Conservation (phyloP, 2,888 invertebrate genomes). For the Tiphia femorata region DNA sequence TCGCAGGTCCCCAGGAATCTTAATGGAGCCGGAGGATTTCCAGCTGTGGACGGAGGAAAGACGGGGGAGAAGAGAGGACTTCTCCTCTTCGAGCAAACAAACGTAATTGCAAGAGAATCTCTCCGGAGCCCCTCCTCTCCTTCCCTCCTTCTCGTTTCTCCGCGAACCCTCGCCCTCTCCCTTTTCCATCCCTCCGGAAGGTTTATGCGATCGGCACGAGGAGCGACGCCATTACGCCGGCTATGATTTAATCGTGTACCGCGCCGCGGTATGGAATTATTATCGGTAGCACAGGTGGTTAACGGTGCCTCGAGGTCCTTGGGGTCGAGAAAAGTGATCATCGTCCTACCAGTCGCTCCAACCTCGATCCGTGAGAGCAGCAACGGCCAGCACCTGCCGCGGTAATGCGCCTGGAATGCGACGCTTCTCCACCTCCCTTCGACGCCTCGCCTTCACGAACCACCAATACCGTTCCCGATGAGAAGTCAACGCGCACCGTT, state of each 20-base stretch:
- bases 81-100: conserved; percentile 45
- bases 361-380: conserved; percentile 40
- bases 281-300: conserved; percentile 52
- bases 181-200: background rate
- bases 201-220: conserved; percentile 19
- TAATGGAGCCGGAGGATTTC: conserved; percentile 54
- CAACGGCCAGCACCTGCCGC: conserved; percentile 39
- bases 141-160: conserved; percentile 12
- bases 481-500: too few relatives aligned
- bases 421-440: background rate
- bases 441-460: too few relatives aligned
- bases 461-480: too few relatives aligned
- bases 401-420: background rate
- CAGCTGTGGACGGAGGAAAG: conserved; percentile 23
- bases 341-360: conserved; percentile 34
- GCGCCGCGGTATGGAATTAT: conserved; percentile 48
- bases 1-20: conserved; percentile 48
- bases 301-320: conserved; percentile 38
- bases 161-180: conserved; percentile 12
- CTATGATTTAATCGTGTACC: conserved; percentile 55
- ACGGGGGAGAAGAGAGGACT: conserved; percentile 1
- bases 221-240: conserved; percentile 32
- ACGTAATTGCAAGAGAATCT: conserved; percentile 53
- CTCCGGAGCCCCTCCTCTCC: background rate
- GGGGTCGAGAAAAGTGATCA: conserved; percentile 16